Base-by-base conservation (phyloP, 2,797 vertebrate species). In the Clarias pachynema region DNA sequence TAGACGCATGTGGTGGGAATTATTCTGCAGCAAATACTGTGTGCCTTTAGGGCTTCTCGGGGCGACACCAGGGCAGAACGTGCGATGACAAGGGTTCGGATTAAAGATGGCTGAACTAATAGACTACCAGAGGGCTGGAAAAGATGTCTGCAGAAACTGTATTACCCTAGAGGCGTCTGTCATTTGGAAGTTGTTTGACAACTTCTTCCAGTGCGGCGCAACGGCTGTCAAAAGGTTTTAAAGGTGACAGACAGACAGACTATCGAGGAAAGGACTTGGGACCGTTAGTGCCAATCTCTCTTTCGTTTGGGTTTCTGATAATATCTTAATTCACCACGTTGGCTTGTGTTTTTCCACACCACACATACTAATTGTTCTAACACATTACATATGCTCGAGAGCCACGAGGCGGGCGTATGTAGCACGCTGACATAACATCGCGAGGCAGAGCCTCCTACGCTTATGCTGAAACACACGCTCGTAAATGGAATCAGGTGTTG, bases 121-220 rank as follows among this genome's bases (percentile, higher is more conserved):
- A 81, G 84, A 79, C 60, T 26, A 80, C 81, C 70, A 2, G 16
- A 66, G 63, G 77, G 80, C 37, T 53, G 72, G 24, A 53, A 81
- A 89, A 88, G 87, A 86, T 12, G 29, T 85, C 89, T 89, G 89
- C 81, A 89, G 88, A 85, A 90, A 92, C 90, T 90, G 90, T 91
- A 85, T 88, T 90, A 89, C 89, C 79, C 91, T 92, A 90, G 86
- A 56, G 91, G 70, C 84, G 72, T 83, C 77, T 91, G 93, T 92
- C 92, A 89, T 92, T 92, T 92, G 26, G 56, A 84, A 79, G 79
- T 65, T 26, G 29, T 84, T 81, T 83, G 79, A 69, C 77, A 77
- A 81, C 44, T 5, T n/a, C 24, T 75, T 65, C 62, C 26, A 85
- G 49, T 40, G 0, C 3, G 56, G 70, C 5, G 6, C 49, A 53